Evolutionary conservation across 1,140 invertebrate species (phyloP).

Genomic region (Procambarus virginalis): DNA sequence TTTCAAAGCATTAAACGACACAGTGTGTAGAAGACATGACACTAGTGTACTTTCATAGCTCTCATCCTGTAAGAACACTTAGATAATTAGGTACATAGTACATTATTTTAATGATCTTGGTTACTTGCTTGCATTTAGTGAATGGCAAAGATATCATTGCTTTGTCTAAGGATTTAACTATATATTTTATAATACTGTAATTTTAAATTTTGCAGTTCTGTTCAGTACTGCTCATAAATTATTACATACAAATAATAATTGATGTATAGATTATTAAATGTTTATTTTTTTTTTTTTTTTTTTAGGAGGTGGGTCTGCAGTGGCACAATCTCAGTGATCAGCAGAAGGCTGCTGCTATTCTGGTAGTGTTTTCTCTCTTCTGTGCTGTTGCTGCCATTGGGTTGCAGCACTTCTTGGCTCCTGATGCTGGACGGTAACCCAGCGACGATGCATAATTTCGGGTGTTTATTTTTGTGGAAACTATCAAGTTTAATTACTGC

Average conservation of each 20-base stretch:
- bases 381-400: constrained; percentile 51
- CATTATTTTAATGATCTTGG: too few species aligned
- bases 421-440: constrained; percentile 48
- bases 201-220: not conserved
- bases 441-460: constrained; percentile 15
- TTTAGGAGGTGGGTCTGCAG: constrained; percentile 71
- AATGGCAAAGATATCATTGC: too few species aligned
- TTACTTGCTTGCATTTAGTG: too few species aligned
- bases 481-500: constrained; percentile 29
- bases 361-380: constrained; percentile 78
- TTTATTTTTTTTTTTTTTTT: constrained; percentile 12
- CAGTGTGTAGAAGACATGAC: too few species aligned
- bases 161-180: not conserved
- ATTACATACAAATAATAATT: too few species aligned
- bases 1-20: too few species aligned
- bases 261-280: too few species aligned
- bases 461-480: constrained; percentile 27
- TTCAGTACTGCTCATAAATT: too few species aligned
- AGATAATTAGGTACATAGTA: too few species aligned
- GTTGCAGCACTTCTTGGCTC: constrained; percentile 38
- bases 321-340: constrained; percentile 79
- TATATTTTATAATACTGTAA: not conserved
- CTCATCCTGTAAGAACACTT: too few species aligned
- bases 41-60: too few species aligned
- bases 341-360: constrained; percentile 80